phyloP scores from a whole-genome alignment of 2,888 invertebrate genomes.

The Himalopsyche anomala region DNA sequence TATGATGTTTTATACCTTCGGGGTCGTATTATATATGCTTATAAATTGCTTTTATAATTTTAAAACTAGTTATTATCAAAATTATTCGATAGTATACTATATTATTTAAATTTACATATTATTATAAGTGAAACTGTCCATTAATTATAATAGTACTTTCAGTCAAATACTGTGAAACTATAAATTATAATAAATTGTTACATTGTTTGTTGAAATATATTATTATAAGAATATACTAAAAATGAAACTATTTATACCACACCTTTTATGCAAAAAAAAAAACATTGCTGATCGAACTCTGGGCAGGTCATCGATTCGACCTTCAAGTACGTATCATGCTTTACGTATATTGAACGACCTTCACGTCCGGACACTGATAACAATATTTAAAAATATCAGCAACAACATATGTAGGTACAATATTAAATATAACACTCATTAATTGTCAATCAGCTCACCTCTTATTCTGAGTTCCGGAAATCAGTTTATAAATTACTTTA shows the following conservation, averaged over 20 bases:
- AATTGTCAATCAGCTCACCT: background rate
- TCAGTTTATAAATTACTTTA: background rate
- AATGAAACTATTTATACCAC: background rate
- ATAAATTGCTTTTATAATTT: too few species aligned
- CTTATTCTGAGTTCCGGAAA: background rate
- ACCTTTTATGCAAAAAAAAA: background rate
- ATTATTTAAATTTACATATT: too few species aligned
- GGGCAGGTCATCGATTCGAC: background rate
- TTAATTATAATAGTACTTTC: too few species aligned
- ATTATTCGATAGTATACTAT: too few species aligned
- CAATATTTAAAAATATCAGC: background rate
- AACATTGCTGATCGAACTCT: background rate
- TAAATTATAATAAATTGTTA: too few species aligned
- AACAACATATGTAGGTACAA: background rate
- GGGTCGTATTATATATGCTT: too few species aligned
- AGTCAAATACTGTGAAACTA: too few species aligned
- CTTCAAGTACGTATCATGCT: slow-evolving; percentile 2
- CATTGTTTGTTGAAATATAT: background rate
- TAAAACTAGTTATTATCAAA: too few species aligned
- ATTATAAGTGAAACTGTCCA: too few species aligned
- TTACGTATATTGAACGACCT: background rate
- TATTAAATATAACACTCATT: background rate
- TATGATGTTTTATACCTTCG: too few species aligned
- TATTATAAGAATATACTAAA: background rate
- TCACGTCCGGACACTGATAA: slow-evolving; percentile 27